A percentile compares a stretch with the other conserved stretches of the same genome.
Evolutionary conservation across 2,797 vertebrate genomes (phyloP).

Genomic region (Sebastes cheni): DNA sequence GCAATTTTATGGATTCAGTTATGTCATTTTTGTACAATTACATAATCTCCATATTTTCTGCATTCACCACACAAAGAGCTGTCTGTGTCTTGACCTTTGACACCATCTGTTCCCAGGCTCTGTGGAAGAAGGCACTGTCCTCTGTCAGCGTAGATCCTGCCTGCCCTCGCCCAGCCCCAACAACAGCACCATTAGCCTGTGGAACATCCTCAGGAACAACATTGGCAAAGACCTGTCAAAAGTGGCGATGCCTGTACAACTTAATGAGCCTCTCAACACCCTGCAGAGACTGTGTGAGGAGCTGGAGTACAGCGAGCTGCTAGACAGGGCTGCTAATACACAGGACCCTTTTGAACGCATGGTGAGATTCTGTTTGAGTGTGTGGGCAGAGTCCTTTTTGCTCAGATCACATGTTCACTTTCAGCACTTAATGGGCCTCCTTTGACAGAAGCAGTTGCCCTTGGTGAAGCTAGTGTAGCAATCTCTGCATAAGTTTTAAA

Average conservation of each 20-base stretch:
- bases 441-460: neutral
- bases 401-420: neutral
- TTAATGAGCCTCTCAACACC: conserved; percentile 96
- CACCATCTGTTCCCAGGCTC: conserved; percentile 42
- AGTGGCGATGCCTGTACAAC: conserved; percentile 95
- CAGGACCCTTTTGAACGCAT: conserved; percentile 89
- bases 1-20: neutral
- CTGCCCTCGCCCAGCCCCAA: conserved; percentile 89
- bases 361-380: conserved; percentile 81
- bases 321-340: conserved; percentile 87
- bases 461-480: neutral
- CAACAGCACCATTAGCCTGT: conserved; percentile 92
- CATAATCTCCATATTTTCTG: neutral
- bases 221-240: conserved; percentile 98
- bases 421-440: neutral
- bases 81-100: neutral
- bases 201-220: conserved; percentile 98
- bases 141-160: conserved; percentile 75
- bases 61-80: neutral
- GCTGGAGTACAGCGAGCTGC: conserved; percentile 95
- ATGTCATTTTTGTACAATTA: neutral
- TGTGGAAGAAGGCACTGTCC: conserved; percentile 54
- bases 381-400: neutral
- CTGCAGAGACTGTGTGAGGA: conserved; percentile 96
- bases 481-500: neutral